Base-by-base conservation (phyloP, 2,888 invertebrate genomes). In the Plebejus melissa region DNA sequence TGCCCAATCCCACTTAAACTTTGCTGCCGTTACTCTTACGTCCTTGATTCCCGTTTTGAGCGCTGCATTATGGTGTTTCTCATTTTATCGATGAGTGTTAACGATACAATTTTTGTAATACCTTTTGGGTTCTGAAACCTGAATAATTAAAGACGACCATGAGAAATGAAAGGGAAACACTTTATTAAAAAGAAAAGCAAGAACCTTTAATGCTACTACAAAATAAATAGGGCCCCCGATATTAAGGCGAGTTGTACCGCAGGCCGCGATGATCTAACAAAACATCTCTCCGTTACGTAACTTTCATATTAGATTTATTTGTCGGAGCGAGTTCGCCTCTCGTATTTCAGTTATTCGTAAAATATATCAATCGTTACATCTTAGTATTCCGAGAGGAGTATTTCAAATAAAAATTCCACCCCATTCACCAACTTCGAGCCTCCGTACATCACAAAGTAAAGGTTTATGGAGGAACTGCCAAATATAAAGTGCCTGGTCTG, bases 381-480 rank as follows among this genome's bases (percentile, higher is more conserved):
- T 88, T 83, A 83, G 84, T 88, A 88, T 89, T 88, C 88, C 74
- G 76, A 76, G 82, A 81, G 79, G 78, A 81, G 80, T 81, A 82
- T 77, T 77, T 77, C 78, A 83, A 80, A 87, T 87, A 87, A 89
- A 88, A 87, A 87, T 85, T 85, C 86, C 82, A 82, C 75, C 82
- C 81, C 81, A 81, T 80, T 81, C 82, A 79, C 80, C 46, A 74
- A 82, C 80, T 82, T 75, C 57, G 71, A 28, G 82, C 79, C 85
- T 87, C 84, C 86, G 85, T 86, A 85, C 83, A 88, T 89, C 89
- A 86, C 84, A 88, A 87, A 88, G 84, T 85, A 86, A 84, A 86
- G 85, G 84, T 90, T 90, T 90, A 90, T 87, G 85, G 83, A 80
- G 75, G 82, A 82, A 74, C 82, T 79, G 79, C 82, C 83, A 86